Evolutionary conservation across 23 tunicate genomes (phyloP).

Genomic region (Phallusia fumigata): DNA sequence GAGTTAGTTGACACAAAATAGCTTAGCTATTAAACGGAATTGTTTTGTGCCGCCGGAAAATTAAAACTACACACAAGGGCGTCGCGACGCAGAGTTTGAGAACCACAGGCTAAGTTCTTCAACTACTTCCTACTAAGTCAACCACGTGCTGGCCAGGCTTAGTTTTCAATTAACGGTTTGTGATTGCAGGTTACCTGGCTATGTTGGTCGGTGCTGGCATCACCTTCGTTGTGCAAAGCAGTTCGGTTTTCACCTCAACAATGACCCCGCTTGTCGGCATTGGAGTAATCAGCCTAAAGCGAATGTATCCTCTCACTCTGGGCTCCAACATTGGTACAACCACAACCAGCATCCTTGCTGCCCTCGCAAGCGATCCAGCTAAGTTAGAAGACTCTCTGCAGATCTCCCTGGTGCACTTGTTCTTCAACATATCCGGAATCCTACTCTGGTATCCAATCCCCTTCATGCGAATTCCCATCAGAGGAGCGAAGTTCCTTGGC

Average conservation of each 20-base stretch:
- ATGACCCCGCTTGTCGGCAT: conserved; percentile 77
- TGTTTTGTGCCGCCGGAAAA: no score
- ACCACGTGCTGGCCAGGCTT: no score
- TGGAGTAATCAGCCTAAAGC: conserved; percentile 65
- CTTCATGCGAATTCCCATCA: conserved; percentile 41
- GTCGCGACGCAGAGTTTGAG: no score
- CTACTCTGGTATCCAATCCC: conserved; percentile 66
- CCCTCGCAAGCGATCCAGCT: conserved; percentile 31
- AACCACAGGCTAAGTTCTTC: no score
- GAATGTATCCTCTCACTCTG: conserved; percentile 62
- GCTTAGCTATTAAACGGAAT: no score
- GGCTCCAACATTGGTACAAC: conserved; percentile 67
- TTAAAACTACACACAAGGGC: no score
- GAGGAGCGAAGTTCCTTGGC: conserved; percentile 51
- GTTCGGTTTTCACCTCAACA: conserved; percentile 66
- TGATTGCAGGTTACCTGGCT: conserved; percentile 65
- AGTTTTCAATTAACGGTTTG: no score
- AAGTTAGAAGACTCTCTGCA: conserved; percentile 31
- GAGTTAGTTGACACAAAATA: no score
- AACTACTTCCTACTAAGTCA: no score
- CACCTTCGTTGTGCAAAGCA: conserved; percentile 73
- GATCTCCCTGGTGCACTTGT: conserved; percentile 50
- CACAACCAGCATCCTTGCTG: conserved; percentile 44
- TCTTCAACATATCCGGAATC: conserved; percentile 71
- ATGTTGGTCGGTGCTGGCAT: conserved; percentile 62